A percentile compares a stretch with the other conserved stretches of the same genome.
Evolutionary conservation across 2,888 invertebrate genomes (phyloP).

Genomic region (Priocnemis perturbator): DNA sequence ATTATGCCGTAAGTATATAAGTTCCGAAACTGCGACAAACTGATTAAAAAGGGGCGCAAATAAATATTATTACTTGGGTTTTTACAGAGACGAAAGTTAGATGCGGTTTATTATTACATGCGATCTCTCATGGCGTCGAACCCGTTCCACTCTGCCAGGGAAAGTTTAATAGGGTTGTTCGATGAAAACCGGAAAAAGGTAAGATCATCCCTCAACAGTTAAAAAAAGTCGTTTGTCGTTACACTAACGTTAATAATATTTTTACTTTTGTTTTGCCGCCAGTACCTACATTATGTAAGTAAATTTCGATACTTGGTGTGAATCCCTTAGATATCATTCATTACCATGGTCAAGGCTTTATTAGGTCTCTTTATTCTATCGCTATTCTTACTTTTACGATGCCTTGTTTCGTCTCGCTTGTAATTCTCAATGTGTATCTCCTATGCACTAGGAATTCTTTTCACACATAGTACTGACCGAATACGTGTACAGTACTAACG

Average conservation of each 20-base stretch:
- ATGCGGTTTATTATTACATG: slow-evolving; percentile 98
- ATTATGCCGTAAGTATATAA: slow-evolving; percentile 82
- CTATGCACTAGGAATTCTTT: slow-evolving; percentile 24
- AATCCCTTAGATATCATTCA: slow-evolving; percentile 59
- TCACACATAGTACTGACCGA: slow-evolving; percentile 33
- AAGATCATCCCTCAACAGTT: slow-evolving; percentile 50
- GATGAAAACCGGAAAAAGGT: slow-evolving; percentile 96
- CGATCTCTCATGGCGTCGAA: slow-evolving; percentile 95
- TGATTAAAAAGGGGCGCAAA: neutral
- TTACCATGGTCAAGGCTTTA: slow-evolving; percentile 56
- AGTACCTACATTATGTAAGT: slow-evolving; percentile 80
- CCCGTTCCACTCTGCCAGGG: slow-evolving; percentile 93
- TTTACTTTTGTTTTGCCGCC: slow-evolving; percentile 73
- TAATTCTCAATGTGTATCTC: slow-evolving; percentile 25
- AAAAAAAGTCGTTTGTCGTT: slow-evolving; percentile 38
- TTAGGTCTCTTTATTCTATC: slow-evolving; percentile 54
- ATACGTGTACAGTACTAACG: slow-evolving; percentile 20
- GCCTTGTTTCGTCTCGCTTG: slow-evolving; percentile 28
- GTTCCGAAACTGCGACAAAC: slow-evolving; percentile 12
- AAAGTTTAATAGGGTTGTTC: slow-evolving; percentile 90
- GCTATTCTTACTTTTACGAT: slow-evolving; percentile 25
- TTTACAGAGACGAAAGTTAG: slow-evolving; percentile 91
- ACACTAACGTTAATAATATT: slow-evolving; percentile 79
- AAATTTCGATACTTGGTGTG: slow-evolving; percentile 72
- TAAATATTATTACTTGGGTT: slow-evolving; percentile 7